Conservation (phyloP, 1,140 invertebrate species). For the Drosophila parvula region DNA sequence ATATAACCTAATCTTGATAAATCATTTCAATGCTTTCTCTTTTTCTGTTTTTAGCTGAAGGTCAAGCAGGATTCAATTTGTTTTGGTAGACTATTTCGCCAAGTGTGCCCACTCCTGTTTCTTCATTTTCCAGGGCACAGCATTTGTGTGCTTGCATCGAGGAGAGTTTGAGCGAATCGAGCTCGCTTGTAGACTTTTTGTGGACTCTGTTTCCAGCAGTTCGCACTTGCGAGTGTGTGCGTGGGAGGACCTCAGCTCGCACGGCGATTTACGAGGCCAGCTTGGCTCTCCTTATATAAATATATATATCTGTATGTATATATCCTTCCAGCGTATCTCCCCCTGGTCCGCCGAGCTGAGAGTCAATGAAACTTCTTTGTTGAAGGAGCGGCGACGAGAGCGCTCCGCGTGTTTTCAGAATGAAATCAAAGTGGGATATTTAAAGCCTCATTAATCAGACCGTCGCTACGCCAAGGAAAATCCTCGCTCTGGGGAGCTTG, state of each 20-base stretch:
- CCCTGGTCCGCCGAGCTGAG: conserved; percentile 47
- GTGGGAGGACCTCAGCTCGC: conserved; percentile 45
- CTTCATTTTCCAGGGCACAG: conserved; percentile 64
- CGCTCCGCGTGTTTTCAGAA: conserved; percentile 73
- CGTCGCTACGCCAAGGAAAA: conserved; percentile 38
- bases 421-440: conserved; percentile 84
- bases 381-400: conserved; percentile 39
- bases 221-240: conserved; percentile 45
- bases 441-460: conserved; percentile 83
- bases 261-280: conserved; percentile 56
- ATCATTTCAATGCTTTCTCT: no score
- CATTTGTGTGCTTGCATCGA: conserved; percentile 13
- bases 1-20: no score
- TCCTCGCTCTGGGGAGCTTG: conserved; percentile 19
- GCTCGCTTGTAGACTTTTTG: conserved; percentile 59
- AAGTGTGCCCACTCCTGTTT: conserved; percentile 47
- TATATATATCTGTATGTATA: conserved; percentile 9
- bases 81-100: conserved; percentile 1
- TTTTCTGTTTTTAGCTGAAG: background rate
- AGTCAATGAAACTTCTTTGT: conserved; percentile 83
- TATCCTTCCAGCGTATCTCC: conserved; percentile 8
- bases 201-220: conserved; percentile 65
- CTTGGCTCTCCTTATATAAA: conserved; percentile 7
- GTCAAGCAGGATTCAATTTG: background rate
- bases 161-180: conserved; percentile 37